These are phyloP conservation scores for Hypercompe scribonia DNA, from an alignment of 2,888 invertebrate genomes.

Conservation along the genomic window DNA sequence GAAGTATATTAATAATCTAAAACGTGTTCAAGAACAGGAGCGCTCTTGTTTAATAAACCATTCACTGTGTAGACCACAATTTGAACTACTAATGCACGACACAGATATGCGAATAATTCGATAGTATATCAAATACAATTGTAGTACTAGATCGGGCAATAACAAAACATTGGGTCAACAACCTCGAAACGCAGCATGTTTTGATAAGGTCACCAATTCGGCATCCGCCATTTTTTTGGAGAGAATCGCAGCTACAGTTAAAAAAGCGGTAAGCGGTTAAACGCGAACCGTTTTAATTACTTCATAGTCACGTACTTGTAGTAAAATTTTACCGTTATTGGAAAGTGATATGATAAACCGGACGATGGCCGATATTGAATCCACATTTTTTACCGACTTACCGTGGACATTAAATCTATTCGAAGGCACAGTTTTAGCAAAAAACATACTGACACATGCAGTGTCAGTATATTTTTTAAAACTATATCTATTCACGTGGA, in stretches of 20 bases:
- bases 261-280: slow-evolving; percentile 71
- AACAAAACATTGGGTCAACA: slow-evolving; percentile 66
- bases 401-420: slow-evolving; percentile 10
- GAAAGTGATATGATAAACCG: slow-evolving; percentile 79
- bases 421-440: slow-evolving; percentile 18
- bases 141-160: slow-evolving; percentile 54
- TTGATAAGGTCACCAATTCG: slow-evolving; percentile 82
- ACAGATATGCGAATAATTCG: slow-evolving; percentile 38
- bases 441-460: too few species aligned
- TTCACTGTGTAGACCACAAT: slow-evolving; percentile 52
- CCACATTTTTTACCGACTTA: slow-evolving; percentile 42
- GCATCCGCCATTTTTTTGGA: slow-evolving; percentile 68
- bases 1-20: slow-evolving; percentile 41
- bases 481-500: background rate
- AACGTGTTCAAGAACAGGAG: slow-evolving; percentile 37
- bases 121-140: slow-evolving; percentile 43
- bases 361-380: slow-evolving; percentile 58
- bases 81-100: slow-evolving; percentile 46
- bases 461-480: background rate
- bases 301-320: slow-evolving; percentile 78
- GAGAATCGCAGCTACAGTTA: slow-evolving; percentile 76
- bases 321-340: slow-evolving; percentile 79
- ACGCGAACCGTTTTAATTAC: slow-evolving; percentile 83
- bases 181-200: slow-evolving; percentile 66
- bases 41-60: slow-evolving; percentile 51